phyloP scores from a whole-genome alignment of 1,140 invertebrate species.

The Heliconius hermathena region DNA sequence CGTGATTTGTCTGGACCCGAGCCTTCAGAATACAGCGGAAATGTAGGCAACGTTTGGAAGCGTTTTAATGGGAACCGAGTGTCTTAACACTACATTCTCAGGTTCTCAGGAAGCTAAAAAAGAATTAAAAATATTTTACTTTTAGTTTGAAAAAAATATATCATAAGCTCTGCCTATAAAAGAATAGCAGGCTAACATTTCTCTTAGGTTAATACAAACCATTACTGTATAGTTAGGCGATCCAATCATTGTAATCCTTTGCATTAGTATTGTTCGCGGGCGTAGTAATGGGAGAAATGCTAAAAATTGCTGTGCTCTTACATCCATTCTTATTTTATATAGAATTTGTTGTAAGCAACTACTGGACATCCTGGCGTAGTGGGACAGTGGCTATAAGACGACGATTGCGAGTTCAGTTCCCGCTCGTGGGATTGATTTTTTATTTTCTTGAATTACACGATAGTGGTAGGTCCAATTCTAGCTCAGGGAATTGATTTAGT shows the following conservation, averaged over 20 bases:
- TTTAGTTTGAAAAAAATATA: too few relatives aligned
- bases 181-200: conserved; percentile 5
- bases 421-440: not conserved
- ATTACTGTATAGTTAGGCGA: conserved; percentile 20
- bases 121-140: too few relatives aligned
- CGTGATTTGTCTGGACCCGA: too few relatives aligned
- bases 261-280: conserved; percentile 24
- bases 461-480: not conserved
- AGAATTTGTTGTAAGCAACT: not conserved
- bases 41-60: too few relatives aligned
- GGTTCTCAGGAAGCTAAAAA: too few relatives aligned
- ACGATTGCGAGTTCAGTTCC: not conserved
- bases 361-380: too few relatives aligned
- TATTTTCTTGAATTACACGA: not conserved
- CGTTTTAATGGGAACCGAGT: too few relatives aligned
- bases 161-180: not conserved
- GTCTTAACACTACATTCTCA: too few relatives aligned
- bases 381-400: too few relatives aligned
- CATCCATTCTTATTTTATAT: not conserved
- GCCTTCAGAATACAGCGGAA: too few relatives aligned
- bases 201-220: conserved; percentile 22
- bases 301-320: conserved; percentile 10
- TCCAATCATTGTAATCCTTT: conserved; percentile 22
- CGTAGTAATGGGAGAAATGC: conserved; percentile 18
- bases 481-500: not conserved